These are phyloP conservation scores for Hoplostethus mediterraneus DNA, from an alignment of 2,797 vertebrate species.

Conservation along the genomic window DNA sequence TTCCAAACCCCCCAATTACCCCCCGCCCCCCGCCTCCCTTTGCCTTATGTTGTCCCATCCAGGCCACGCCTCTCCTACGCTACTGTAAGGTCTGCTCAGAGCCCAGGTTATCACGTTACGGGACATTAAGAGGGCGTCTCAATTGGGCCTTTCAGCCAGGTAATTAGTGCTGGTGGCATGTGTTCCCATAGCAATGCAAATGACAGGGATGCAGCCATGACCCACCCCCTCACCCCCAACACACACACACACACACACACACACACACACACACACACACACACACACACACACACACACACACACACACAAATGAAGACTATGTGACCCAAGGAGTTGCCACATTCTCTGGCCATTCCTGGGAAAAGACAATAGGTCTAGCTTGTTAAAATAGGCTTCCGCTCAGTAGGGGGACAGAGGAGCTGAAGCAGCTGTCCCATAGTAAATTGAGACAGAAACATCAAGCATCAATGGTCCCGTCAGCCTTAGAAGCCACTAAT, in stretches of 20 bases:
- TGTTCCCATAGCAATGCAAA: constrained; percentile 78
- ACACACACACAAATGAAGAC: constrained; percentile 39
- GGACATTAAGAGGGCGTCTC: constrained; percentile 71
- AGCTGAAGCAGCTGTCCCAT: constrained; percentile 74
- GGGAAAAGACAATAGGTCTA: constrained; percentile 76
- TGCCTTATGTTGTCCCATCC: neutral
- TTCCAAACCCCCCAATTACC: constrained; percentile 27
- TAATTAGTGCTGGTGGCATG: constrained; percentile 83
- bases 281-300: constrained; percentile 40
- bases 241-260: constrained; percentile 48
- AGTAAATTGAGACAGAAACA: constrained; percentile 48
- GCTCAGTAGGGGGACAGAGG: constrained; percentile 58
- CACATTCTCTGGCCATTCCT: constrained; percentile 72
- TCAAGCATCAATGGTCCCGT: constrained; percentile 67
- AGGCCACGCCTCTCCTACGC: constrained; percentile 23
- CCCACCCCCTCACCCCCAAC: constrained; percentile 58
- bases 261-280: constrained; percentile 33
- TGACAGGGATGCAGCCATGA: constrained; percentile 50
- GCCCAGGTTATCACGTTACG: constrained; percentile 61
- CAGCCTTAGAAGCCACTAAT: constrained; percentile 50
- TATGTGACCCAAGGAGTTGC: constrained; percentile 53
- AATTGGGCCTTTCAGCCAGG: constrained; percentile 79
- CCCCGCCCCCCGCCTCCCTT: neutral
- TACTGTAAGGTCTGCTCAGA: constrained; percentile 40
- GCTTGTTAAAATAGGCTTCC: constrained; percentile 78